Evolutionary conservation across 23 tunicate species (phyloP).

Genomic region (Styela plicata): DNA sequence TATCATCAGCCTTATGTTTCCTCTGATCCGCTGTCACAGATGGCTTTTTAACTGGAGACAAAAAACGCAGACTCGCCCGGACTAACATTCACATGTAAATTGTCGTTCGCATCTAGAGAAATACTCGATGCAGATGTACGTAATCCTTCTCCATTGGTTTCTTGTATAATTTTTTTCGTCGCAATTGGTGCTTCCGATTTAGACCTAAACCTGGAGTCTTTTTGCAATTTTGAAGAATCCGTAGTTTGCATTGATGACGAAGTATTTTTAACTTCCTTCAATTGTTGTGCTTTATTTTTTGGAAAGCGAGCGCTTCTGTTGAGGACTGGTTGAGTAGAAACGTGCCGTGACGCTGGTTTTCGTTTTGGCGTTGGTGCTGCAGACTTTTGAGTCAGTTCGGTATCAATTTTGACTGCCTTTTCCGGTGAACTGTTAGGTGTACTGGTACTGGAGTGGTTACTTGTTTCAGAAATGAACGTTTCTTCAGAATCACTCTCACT

Average conservation of each 20-base stretch:
- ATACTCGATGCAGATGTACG: background rate
- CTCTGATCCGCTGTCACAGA: constrained; percentile 3
- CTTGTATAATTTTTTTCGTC: background rate
- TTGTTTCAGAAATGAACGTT: constrained; percentile 10
- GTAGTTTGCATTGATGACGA: constrained; percentile 3
- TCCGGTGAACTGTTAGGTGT: constrained; percentile 31
- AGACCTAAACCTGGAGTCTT: background rate
- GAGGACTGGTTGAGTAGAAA: constrained; percentile 20
- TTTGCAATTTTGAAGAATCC: background rate
- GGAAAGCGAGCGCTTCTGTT: constrained; percentile 27
- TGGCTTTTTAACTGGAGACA: background rate
- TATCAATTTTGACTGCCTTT: background rate
- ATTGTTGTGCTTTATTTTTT: constrained; percentile 10
- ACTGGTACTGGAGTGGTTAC: constrained; percentile 5
- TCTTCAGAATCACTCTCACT: constrained; percentile 72
- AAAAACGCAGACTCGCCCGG: background rate
- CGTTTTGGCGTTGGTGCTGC: background rate
- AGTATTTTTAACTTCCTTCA: background rate
- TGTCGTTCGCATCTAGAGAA: background rate
- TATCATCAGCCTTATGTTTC: background rate
- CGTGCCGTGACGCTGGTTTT: background rate
- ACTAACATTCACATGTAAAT: background rate
- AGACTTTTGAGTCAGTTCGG: background rate
- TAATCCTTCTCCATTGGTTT: background rate
- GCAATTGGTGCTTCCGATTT: background rate